phyloP scores from a whole-genome alignment of 1,140 invertebrate genomes.

The Brachionus manjavacas region DNA sequence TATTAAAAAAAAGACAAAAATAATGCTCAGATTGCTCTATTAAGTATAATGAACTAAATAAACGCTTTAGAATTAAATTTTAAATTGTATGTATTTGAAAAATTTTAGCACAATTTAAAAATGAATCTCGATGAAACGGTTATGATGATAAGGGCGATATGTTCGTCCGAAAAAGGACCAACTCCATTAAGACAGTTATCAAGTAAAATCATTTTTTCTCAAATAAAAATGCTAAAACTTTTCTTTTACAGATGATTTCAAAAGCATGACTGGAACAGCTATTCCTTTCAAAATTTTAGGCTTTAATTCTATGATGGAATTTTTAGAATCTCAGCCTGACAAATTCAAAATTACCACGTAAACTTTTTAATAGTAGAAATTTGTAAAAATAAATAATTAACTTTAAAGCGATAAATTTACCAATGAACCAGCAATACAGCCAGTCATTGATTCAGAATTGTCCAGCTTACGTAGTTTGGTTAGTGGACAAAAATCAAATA shows the following conservation, averaged over 20 bases:
- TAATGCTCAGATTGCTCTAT: neutral
- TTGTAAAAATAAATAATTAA: neutral
- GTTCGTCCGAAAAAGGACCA: neutral
- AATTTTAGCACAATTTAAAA: neutral
- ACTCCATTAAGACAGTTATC: neutral
- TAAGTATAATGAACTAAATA: neutral
- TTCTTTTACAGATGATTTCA: neutral
- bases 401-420: conserved; percentile 1
- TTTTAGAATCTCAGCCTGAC: conserved; percentile 14
- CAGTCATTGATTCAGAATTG: conserved; percentile 6
- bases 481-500: conserved; percentile 26
- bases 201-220: neutral
- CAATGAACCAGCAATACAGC: neutral
- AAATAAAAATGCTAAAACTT: neutral
- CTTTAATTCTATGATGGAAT: neutral
- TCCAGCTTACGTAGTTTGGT: neutral
- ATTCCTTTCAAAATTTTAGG: neutral
- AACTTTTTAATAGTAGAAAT: neutral
- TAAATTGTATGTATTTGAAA: neutral
- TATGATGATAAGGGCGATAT: conserved; percentile 29
- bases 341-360: conserved; percentile 17
- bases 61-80: neutral
- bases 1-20: neutral
- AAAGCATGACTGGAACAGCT: neutral
- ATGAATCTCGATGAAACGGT: conserved; percentile 11